Conservation (phyloP, 2,888 invertebrate genomes). For the Eupithecia pulchellata region DNA sequence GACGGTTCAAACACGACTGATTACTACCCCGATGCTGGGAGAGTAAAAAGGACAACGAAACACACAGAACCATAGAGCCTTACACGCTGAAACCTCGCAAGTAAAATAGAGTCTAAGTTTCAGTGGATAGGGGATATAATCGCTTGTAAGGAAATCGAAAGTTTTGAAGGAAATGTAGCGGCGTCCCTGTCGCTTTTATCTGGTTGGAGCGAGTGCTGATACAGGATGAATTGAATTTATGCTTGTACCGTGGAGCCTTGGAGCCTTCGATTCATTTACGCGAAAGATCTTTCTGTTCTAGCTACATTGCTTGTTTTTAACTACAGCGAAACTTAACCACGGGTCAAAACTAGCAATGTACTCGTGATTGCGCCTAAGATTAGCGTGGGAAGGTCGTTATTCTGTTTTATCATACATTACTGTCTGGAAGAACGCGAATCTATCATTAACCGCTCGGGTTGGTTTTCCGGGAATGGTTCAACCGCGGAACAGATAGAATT, state of each 20-base stretch:
- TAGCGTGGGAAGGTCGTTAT: slow-evolving; percentile 31
- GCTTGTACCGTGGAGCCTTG: slow-evolving; percentile 59
- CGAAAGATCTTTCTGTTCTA: slow-evolving; percentile 50
- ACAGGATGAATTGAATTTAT: slow-evolving; percentile 82
- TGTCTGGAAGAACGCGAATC: slow-evolving; percentile 45
- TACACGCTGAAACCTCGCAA: slow-evolving; percentile 46
- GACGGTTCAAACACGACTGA: slow-evolving; percentile 82
- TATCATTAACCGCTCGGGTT: slow-evolving; percentile 40
- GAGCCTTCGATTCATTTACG: slow-evolving; percentile 56
- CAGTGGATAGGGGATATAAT: slow-evolving; percentile 39
- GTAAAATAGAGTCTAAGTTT: slow-evolving; percentile 46
- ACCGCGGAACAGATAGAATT: too few relatives aligned
- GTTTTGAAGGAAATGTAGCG: slow-evolving; percentile 74
- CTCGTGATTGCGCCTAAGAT: slow-evolving; percentile 7
- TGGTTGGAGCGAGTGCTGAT: slow-evolving; percentile 78
- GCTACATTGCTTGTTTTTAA: slow-evolving; percentile 28
- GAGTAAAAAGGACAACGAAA: slow-evolving; percentile 79
- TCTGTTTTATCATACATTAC: slow-evolving; percentile 46
- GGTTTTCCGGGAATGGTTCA: background rate
- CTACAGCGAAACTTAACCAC: background rate
- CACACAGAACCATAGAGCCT: slow-evolving; percentile 50
- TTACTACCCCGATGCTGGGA: slow-evolving; percentile 71
- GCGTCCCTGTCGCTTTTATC: slow-evolving; percentile 73
- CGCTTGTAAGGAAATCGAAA: slow-evolving; percentile 45
- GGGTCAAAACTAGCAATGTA: slow-evolving; percentile 38